These are phyloP conservation scores for Caenorhabditis sulstoni DNA, from an alignment of 2,888 invertebrate species.

Conservation along the genomic window DNA sequence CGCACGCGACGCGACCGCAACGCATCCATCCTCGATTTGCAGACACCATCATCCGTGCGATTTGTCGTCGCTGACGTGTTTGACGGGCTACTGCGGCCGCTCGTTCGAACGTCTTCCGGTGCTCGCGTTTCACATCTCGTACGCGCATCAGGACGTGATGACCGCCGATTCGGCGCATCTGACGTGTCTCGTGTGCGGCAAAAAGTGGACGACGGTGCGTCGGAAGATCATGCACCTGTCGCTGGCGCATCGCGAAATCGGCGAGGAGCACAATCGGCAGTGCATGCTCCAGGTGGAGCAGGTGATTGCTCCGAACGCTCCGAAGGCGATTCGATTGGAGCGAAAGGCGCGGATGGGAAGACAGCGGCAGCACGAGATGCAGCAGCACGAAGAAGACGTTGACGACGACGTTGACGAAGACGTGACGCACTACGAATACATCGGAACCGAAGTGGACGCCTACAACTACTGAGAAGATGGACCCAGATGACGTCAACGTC, in stretches of 20 bases:
- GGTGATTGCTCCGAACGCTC: constrained; percentile 60
- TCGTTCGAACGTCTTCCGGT: constrained; percentile 57
- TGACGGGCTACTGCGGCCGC: constrained; percentile 38
- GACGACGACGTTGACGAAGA: no score
- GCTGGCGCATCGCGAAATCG: constrained; percentile 56
- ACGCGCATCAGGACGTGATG: constrained; percentile 66
- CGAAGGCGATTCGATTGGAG: constrained; percentile 53
- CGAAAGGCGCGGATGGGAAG: constrained; percentile 23
- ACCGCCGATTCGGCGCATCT: constrained; percentile 18
- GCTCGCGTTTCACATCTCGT: constrained; percentile 66
- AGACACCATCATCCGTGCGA: constrained; percentile 34
- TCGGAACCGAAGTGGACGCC: no score
- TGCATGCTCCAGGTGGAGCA: constrained; percentile 62
- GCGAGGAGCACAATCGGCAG: constrained; percentile 62
- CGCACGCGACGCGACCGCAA: no score
- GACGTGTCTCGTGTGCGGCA: constrained; percentile 67
- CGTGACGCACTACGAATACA: no score
- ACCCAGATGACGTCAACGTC: no score
- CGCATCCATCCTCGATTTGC: background rate
- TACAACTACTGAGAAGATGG: no score
- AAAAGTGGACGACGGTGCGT: constrained; percentile 57
- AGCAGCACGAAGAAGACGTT: background rate
- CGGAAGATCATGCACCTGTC: constrained; percentile 63
- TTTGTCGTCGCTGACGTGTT: constrained; percentile 31
- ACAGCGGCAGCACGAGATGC: background rate